Conservation (phyloP, 2,888 invertebrate species). For the Agrotis exclamationis region DNA sequence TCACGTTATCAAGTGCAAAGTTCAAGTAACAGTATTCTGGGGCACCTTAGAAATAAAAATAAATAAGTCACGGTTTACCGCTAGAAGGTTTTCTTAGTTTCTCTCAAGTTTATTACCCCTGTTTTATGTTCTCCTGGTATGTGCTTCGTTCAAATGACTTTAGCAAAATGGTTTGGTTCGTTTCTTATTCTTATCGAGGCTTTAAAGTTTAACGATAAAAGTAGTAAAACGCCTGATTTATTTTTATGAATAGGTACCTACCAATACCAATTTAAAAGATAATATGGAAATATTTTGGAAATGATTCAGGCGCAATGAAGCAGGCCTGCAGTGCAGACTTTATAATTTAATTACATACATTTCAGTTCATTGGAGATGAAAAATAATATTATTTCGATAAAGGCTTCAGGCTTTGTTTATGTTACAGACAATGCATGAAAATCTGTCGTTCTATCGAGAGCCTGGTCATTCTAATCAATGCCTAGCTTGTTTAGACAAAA, state of each 20-base stretch:
- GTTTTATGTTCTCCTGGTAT: constrained; percentile 30
- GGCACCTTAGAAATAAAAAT: constrained; percentile 25
- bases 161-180: background rate
- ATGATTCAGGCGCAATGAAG: background rate
- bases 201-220: background rate
- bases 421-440: too few relatives aligned
- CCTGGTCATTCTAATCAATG: too few relatives aligned
- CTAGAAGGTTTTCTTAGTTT: constrained; percentile 5
- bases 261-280: background rate
- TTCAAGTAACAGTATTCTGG: background rate
- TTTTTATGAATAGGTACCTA: too few relatives aligned
- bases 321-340: background rate
- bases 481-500: too few relatives aligned
- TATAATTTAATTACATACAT: background rate
- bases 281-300: background rate
- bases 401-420: background rate
- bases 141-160: constrained; percentile 17
- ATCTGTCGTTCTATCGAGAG: too few relatives aligned
- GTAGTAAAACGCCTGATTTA: background rate
- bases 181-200: background rate
- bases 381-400: background rate
- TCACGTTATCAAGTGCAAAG: constrained; percentile 17
- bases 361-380: background rate
- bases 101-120: constrained; percentile 28
- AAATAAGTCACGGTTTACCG: constrained; percentile 8